Conservation (phyloP, 2,888 invertebrate genomes). For the Phragmatobia fuliginosa region DNA sequence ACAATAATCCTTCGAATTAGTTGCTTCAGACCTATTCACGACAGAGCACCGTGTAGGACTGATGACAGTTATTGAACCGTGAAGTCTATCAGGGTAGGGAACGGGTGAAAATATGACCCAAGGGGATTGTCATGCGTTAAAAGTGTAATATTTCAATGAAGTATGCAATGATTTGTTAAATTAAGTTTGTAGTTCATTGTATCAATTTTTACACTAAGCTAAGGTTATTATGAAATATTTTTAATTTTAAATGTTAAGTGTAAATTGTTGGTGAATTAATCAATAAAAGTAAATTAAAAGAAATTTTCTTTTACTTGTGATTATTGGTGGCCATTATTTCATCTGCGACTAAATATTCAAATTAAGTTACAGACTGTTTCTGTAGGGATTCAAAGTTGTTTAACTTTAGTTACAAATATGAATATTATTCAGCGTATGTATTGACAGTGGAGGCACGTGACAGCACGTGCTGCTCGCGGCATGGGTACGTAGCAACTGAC, state of each 20-base stretch:
- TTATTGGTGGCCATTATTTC: background rate
- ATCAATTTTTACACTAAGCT: background rate
- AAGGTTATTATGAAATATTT: background rate
- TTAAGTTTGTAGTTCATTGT: background rate
- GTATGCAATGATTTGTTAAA: too few relatives aligned
- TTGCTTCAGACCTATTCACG: background rate
- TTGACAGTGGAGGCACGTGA: slow-evolving; percentile 40
- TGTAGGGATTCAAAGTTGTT: background rate
- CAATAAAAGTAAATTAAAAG: too few relatives aligned
- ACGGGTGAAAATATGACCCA: background rate
- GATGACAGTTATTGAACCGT: too few relatives aligned
- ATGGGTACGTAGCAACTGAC: slow-evolving; percentile 58
- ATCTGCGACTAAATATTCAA: background rate
- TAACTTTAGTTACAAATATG: slow-evolving; percentile 23
- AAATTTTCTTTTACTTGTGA: background rate
- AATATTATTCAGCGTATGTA: slow-evolving; percentile 35
- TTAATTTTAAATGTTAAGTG: too few relatives aligned
- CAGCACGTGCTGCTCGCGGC: slow-evolving; percentile 38
- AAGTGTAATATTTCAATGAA: background rate
- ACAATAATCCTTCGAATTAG: background rate
- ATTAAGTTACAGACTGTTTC: background rate
- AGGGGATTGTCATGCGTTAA: background rate
- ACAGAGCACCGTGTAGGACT: background rate
- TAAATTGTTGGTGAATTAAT: too few relatives aligned
- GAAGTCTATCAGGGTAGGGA: too few relatives aligned